phyloP scores from a whole-genome alignment of 37 sponge, comb jelly and placozoan genomes.

The Sycon ciliatum region DNA sequence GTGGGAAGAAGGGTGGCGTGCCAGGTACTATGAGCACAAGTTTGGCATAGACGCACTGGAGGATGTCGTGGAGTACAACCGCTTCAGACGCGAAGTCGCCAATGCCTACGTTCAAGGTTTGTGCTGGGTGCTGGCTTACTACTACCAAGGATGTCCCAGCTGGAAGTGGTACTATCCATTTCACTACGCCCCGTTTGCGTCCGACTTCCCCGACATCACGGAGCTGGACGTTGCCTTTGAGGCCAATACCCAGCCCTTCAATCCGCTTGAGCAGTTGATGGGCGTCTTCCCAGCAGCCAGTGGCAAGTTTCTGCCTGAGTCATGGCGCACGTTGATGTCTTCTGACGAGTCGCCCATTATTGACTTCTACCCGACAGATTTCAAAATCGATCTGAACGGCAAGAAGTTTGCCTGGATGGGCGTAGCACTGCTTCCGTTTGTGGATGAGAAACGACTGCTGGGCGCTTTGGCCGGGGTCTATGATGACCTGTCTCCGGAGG shows the following conservation, averaged over 20 bases:
- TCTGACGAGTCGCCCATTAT: slow-evolving; percentile 83
- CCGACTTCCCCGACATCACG: slow-evolving; percentile 78
- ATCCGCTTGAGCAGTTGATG: slow-evolving; percentile 97
- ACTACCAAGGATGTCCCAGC: slow-evolving; percentile 90
- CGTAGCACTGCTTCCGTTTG: slow-evolving; percentile 95
- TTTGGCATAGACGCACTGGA: slow-evolving; percentile 74
- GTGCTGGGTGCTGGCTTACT: slow-evolving; percentile 93
- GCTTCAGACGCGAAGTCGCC: background rate
- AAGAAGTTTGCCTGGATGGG: slow-evolving; percentile 99
- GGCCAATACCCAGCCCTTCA: slow-evolving; percentile 56
- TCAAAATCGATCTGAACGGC: slow-evolving; percentile 93
- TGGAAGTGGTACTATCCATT: slow-evolving; percentile 99
- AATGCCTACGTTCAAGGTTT: slow-evolving; percentile 72
- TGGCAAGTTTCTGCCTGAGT: slow-evolving; percentile 75
- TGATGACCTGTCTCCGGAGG: slow-evolving; percentile 46
- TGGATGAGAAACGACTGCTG: slow-evolving; percentile 80
- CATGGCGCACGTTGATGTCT: slow-evolving; percentile 75
- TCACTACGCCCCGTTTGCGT: slow-evolving; percentile 99
- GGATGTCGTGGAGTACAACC: slow-evolving; percentile 38
- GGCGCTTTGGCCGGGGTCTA: slow-evolving; percentile 67
- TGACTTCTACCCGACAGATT: slow-evolving; percentile 95
- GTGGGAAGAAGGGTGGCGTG: slow-evolving; percentile 98
- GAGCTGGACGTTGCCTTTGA: slow-evolving; percentile 57
- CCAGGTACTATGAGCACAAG: slow-evolving; percentile 85
- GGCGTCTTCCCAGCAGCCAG: slow-evolving; percentile 96